Percentiles rank a stretch among this genome's conserved stretches.
phyloP scores from a whole-genome alignment of 2,888 invertebrate genomes.

The Melanostoma mellinum region DNA sequence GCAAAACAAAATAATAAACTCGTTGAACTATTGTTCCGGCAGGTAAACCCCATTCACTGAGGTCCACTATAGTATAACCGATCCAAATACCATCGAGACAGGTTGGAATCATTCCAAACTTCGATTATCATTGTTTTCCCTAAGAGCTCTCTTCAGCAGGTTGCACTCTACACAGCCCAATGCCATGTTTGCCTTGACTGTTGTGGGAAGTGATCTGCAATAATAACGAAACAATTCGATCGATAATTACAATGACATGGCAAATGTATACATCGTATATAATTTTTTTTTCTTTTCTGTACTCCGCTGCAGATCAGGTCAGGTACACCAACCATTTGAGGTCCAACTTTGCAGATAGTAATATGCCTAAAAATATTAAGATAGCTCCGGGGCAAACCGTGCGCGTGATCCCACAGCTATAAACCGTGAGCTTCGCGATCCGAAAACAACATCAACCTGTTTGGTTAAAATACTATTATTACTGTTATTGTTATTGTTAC shows the following conservation, averaged over 20 bases:
- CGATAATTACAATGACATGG: conserved; percentile 72
- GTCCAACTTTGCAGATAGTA: conserved; percentile 17
- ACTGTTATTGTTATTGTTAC: conserved; percentile 68
- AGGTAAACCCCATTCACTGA: background rate
- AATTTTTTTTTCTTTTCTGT: conserved; percentile 29
- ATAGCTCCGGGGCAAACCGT: conserved; percentile 61
- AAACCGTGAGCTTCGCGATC: conserved; percentile 52
- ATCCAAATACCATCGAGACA: conserved; percentile 52
- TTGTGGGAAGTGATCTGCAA: conserved; percentile 64
- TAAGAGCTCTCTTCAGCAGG: conserved; percentile 48
- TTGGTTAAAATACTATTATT: conserved; percentile 68
- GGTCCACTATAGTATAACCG: background rate
- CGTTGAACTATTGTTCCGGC: conserved; percentile 53
- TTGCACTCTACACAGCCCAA: conserved; percentile 37
- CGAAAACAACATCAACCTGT: conserved; percentile 63
- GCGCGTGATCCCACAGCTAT: conserved; percentile 53
- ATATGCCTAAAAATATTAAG: conserved; percentile 55
- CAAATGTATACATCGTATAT: conserved; percentile 43
- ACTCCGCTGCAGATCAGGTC: conserved; percentile 28
- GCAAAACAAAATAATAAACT: conserved; percentile 53
- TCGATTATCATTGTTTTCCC: conserved; percentile 44
- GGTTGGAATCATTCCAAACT: conserved; percentile 57
- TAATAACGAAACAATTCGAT: conserved; percentile 67
- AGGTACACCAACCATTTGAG: conserved; percentile 31
- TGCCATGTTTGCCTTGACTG: conserved; percentile 46